Evolutionary conservation across 2,797 vertebrate genomes (phyloP), one percentile per base, ranked within the genome.

Genomic region (Sandelia bainsii): DNA sequence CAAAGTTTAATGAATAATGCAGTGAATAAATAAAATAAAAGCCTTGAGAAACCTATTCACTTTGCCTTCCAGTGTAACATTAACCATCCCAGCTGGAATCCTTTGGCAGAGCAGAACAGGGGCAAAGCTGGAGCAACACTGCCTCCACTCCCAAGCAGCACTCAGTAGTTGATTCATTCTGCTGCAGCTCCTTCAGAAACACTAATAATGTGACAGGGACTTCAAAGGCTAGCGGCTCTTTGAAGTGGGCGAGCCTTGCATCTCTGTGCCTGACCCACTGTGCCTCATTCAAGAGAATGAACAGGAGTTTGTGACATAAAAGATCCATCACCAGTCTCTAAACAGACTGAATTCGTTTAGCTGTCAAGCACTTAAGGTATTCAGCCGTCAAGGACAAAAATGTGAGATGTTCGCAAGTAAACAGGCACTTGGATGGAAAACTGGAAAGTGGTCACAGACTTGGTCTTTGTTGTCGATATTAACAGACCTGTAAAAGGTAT

Each of bases 181-280:
- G 78, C 84, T 65, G 80, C 80, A 77, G 89, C 77, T 91, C 79
- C 87, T 88, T 87, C 87, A 89, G 81, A 86, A 91, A 88, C 87
- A 75, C 88, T 90, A 91, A 92, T 91, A 91, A 91, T 81, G 87
- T 86, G 86, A 87, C 86, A 77, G 85, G 74, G 85, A 91, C 92
- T 88, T 93, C 92, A 93, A 93, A 93, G 91, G 45, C 84, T 89
- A 16, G 19, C 59, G 6, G 87, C 87, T 81, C 90, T 93, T 92
- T 93, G 92, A 94, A 88, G 91, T 87, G 81, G 79, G 77, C 79
- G 89, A 83, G 90, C 75, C 73, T 78, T 37, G 76, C 86, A 80
- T 89, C 86, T 77, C 74, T 32, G 78, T 49, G 79, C 77, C 83
- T 89, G 90, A 92, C 91, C 92, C 82, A 62, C 77, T 84, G 84